Base-by-base conservation (phyloP, 2,113 vertebrate species). In the Anthoscopus minutus region DNA sequence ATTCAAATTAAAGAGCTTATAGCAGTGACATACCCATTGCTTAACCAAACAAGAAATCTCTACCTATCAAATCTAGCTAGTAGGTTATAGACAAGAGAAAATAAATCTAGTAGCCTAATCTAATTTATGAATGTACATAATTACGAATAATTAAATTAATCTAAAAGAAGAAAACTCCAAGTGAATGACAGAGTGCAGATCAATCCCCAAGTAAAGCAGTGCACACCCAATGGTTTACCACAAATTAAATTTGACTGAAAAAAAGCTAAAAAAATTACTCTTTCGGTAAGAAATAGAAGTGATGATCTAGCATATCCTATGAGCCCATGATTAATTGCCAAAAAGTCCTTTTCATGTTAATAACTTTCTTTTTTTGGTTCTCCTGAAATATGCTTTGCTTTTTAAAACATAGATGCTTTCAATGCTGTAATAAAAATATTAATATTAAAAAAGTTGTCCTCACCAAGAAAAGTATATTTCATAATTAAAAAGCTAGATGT, bases 401-500 rank as follows among this genome's bases (percentile, higher is more conserved):
- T 56, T 71, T 61, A 88, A 93, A 94, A 54, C 25, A 85, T 71
- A 67, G 56, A 42, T 80, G 24, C 72, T 83, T 96, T 92, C 79
- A 74, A 40, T 51, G 44, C 18, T 2, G 2, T 53, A 84, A 91
- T 86, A 90, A 94, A 95, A 96, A 91, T 10, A 80, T 69, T 35
- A 44, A 71, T 50, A 91, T 81, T 51, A 77, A 31, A 88, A 89
- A 96, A 67, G 58, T 77, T 53, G 19, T 85, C 81, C 20, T 91
- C 57, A 97, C 73, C 30, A 95, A 80, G 56, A n/a, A 94, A 93
- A 94, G 35, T 70, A 91, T 94, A 96, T 94, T 97, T 90, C 44
- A 86, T 97, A 94, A 96, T 92, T 91, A 95, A 93, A 96, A 67
- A 87, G 50, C 57, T 50, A 82, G 56, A 84, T 96, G 94, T 81